A percentile compares a stretch with the other conserved stretches of the same genome.
Conservation (phyloP, 2,797 vertebrate genomes). For the Malacoctenus gilli region DNA sequence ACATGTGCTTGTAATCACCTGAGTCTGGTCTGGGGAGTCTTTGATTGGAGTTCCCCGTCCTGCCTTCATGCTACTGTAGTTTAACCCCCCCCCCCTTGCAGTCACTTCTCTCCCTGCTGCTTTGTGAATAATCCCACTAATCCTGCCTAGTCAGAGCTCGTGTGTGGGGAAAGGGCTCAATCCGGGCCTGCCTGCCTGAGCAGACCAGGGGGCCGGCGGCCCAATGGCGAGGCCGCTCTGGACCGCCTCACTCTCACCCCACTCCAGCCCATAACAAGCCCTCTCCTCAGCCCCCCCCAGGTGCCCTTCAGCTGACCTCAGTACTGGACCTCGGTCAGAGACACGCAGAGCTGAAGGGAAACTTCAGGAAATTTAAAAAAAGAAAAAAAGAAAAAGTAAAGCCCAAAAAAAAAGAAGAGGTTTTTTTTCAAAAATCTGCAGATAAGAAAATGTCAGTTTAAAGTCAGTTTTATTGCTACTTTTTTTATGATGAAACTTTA, state of each 20-base stretch:
- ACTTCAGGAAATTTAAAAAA: too few species aligned
- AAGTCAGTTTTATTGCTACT: too few species aligned
- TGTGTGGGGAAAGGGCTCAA: slow-evolving; percentile 44
- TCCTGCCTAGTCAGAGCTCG: slow-evolving; percentile 41
- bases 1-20: too few species aligned
- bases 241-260: slow-evolving; percentile 27
- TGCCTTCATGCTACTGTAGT: slow-evolving; percentile 27
- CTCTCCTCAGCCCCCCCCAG: background rate
- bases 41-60: background rate
- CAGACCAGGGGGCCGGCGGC: slow-evolving; percentile 18
- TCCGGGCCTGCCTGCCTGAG: slow-evolving; percentile 12
- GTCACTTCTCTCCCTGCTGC: slow-evolving; percentile 17
- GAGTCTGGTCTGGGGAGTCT: too few species aligned
- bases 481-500: too few species aligned
- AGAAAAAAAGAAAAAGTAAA: too few species aligned
- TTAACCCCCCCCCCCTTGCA: slow-evolving; percentile 11
- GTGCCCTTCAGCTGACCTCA: slow-evolving; percentile 30
- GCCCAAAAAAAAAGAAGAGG: too few species aligned
- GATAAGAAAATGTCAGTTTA: too few species aligned
- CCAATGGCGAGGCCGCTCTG: slow-evolving; percentile 9
- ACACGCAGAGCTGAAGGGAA: background rate
- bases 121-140: slow-evolving; percentile 65
- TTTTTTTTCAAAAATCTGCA: too few species aligned
- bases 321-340: background rate
- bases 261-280: slow-evolving; percentile 1